A percentile compares a stretch with the other conserved stretches of the same genome.
These are phyloP conservation scores for Pandion haliaetus DNA, from an alignment of 2,113 vertebrate species.

Conservation along the genomic window DNA sequence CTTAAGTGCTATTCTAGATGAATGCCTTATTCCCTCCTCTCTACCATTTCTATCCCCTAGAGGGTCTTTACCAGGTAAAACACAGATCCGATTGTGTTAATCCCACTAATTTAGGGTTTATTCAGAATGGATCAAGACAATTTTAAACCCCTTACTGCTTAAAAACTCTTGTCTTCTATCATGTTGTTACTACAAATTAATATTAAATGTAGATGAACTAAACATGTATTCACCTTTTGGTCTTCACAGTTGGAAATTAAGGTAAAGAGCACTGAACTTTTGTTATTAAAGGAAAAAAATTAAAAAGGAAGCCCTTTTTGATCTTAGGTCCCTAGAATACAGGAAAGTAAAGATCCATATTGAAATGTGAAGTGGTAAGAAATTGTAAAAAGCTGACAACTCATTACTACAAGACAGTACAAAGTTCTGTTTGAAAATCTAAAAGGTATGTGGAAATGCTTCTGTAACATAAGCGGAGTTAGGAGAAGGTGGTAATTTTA, in stretches of 20 bases:
- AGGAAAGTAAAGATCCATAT: background rate
- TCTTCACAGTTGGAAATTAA: background rate
- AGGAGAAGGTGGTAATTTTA: background rate
- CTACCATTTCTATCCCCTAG: background rate
- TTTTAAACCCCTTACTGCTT: background rate
- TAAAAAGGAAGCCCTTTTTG: background rate
- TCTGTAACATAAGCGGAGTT: background rate
- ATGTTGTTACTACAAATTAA: background rate
- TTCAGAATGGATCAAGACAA: background rate
- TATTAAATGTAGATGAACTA: background rate
- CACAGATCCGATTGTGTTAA: background rate
- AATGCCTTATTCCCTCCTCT: background rate
- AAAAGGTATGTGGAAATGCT: background rate
- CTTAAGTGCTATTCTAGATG: background rate
- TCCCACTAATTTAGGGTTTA: background rate
- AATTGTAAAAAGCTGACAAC: background rate
- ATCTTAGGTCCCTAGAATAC: background rate
- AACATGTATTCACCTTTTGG: background rate
- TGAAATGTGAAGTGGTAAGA: background rate
- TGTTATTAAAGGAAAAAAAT: background rate
- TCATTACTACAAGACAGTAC: background rate
- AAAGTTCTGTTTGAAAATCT: background rate
- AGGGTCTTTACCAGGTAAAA: slow-evolving; percentile 11
- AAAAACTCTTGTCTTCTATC: background rate
- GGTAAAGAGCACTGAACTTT: background rate